Evolutionary conservation across 2,113 vertebrate genomes (phyloP).

Genomic region (Nematolebias whitei): DNA sequence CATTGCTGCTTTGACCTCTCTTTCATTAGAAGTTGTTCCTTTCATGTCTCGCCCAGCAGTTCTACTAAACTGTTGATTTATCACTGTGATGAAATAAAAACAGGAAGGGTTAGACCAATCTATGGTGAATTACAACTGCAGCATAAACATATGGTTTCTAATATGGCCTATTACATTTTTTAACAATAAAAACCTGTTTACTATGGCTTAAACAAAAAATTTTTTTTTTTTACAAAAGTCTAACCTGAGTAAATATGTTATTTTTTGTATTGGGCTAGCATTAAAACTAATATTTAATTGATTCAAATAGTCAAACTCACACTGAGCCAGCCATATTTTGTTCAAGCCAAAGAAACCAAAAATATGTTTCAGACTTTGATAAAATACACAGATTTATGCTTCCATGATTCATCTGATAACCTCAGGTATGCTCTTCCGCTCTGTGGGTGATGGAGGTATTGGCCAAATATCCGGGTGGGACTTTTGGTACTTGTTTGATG

Average conservation of each 20-base stretch:
- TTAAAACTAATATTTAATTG: no score
- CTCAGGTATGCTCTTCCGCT: constrained; percentile 7
- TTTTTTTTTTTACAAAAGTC: no score
- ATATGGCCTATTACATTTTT: neutral
- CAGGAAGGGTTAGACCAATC: constrained; percentile 9
- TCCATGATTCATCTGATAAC: neutral
- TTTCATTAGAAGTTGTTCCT: constrained; percentile 3
- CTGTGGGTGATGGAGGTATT: neutral
- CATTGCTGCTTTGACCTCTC: neutral
- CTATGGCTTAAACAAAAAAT: no score
- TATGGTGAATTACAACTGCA: neutral
- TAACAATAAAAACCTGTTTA: no score
- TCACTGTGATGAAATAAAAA: constrained; percentile 4
- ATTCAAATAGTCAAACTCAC: constrained; percentile 6
- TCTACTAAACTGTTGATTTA: constrained; percentile 29
- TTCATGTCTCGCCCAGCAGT: constrained; percentile 16
- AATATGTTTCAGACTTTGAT: constrained; percentile 12
- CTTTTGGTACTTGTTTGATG: constrained; percentile 23
- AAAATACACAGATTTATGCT: constrained; percentile 11
- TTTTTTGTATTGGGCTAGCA: no score
- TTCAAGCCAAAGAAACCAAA: neutral
- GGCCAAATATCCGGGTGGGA: neutral
- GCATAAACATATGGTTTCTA: neutral
- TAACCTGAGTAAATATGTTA: constrained; percentile 7
- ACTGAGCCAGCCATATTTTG: constrained; percentile 4